Evolutionary conservation across 1,140 invertebrate species (phyloP).

Genomic region (Rhizoglyphus robini): DNA sequence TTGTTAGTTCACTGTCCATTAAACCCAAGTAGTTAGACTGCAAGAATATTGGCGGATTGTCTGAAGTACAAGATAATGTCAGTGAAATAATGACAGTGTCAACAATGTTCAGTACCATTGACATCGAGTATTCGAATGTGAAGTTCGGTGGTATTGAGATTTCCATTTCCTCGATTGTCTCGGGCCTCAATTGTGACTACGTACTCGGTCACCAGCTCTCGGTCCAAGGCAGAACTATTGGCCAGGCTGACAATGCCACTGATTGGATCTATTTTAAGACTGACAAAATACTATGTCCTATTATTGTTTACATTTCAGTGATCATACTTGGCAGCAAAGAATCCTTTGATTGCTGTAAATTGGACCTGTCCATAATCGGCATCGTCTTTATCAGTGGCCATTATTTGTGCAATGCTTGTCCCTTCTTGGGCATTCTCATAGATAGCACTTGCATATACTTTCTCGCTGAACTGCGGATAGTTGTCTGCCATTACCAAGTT

Average conservation of each 20-base stretch:
- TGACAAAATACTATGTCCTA: too few relatives aligned
- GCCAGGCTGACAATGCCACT: conserved; percentile 68
- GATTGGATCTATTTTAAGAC: conserved; percentile 59
- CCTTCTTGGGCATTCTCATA: conserved; percentile 63
- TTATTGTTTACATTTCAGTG: too few relatives aligned
- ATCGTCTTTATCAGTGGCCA: conserved; percentile 57
- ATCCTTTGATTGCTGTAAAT: conserved; percentile 59
- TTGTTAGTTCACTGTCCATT: conserved; percentile 50
- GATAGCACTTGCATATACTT: conserved; percentile 54
- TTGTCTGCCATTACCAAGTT: too few relatives aligned
- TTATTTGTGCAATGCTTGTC: conserved; percentile 48
- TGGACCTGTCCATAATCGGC: conserved; percentile 52
- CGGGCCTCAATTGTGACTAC: conserved; percentile 65
- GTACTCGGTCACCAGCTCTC: conserved; percentile 53
- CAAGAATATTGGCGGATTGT: conserved; percentile 67
- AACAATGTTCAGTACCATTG: neutral
- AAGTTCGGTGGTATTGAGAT: conserved; percentile 28
- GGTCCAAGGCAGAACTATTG: conserved; percentile 51
- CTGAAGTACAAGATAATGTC: conserved; percentile 31
- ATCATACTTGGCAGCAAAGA: conserved; percentile 33
- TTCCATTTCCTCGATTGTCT: conserved; percentile 63
- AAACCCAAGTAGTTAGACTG: conserved; percentile 64
- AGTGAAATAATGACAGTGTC: too few relatives aligned
- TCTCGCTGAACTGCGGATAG: conserved; percentile 57
- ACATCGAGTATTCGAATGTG: conserved; percentile 26